Conservation (phyloP, 2,888 invertebrate species). For the Ormyrus rosae region DNA sequence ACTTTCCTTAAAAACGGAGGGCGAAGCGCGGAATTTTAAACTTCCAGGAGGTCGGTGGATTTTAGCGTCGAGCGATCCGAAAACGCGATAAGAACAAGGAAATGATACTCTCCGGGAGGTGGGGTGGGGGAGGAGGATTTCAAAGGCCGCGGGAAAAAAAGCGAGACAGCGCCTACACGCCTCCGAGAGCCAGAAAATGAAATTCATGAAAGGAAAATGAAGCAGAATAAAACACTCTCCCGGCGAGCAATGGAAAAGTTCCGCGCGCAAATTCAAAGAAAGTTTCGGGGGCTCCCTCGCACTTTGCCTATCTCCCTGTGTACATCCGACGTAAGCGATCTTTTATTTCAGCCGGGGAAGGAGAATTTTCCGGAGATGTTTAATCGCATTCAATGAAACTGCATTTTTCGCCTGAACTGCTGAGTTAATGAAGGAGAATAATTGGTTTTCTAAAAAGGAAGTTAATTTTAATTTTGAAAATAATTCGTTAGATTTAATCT, state of each 20-base stretch:
- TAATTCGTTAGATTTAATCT: no score
- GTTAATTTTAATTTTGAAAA: no score
- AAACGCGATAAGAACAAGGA: slow-evolving; percentile 15
- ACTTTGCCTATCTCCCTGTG: no score
- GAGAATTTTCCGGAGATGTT: no score
- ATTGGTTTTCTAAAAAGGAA: no score
- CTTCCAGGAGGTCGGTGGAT: slow-evolving; percentile 2
- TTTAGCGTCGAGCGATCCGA: slow-evolving; percentile 14
- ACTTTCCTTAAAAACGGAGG: background rate
- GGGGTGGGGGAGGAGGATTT: background rate
- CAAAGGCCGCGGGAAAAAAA: background rate
- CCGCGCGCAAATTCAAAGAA: slow-evolving; percentile 5
- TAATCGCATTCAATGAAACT: no score
- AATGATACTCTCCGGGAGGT: slow-evolving; percentile 7
- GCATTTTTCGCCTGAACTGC: no score
- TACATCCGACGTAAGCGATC: no score
- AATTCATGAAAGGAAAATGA: slow-evolving; percentile 42
- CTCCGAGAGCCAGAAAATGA: slow-evolving; percentile 20
- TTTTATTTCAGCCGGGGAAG: no score
- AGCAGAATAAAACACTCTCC: slow-evolving; percentile 32
- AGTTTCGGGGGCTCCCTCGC: background rate
- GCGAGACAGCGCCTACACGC: background rate
- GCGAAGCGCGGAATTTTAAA: slow-evolving; percentile 1
- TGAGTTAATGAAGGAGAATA: no score
- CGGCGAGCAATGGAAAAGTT: slow-evolving; percentile 19